Evolutionary conservation across 2,888 invertebrate species (phyloP), one percentile per base, ranked within the genome.

Genomic region (Lacanobia oleracea): DNA sequence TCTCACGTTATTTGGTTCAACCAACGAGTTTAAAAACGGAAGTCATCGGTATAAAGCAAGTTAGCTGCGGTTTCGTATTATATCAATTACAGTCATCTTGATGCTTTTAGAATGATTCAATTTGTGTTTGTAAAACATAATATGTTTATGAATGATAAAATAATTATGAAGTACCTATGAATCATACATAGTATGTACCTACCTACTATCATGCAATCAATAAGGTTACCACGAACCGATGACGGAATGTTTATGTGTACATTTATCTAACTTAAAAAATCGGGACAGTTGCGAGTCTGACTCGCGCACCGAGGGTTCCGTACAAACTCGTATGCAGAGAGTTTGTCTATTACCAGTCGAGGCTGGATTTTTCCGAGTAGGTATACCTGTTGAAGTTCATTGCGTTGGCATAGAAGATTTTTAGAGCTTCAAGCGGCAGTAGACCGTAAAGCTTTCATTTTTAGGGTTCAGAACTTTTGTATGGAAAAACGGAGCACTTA

Each of bases 1-100:
- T 64, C 23, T 21, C 4, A 61, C 54, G 43, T 56, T 73, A 79
- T 62, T 79, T 73, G 16, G 61, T 79, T 79, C 50, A 79, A 18
- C 37, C 27, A 27, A 16, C 16, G 40, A 50, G 18, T 27, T 78
- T 54, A 50, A 33, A 60, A 76, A 61, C 33, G 54, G 60, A 51
- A 61, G 18, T 61, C 54, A 40, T 54, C 18, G 8, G 64, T 43
- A 54, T n/a, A 40, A 21, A 48, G 37, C 45, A 53, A 72, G 18
- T 53, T 48, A 10, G 18, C 27, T 27, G 12, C 21, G 6, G 18
- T 51, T 72, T 23, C 7, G 23, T 45, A 59, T 18, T 50, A 14
- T 54, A 37, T 43, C n/a, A 51, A 12, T 27, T 48, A 56, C 9
- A 61, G 14, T 27, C 21, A 67, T 76, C 45, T 37, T 76, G 21